Conservation (phyloP, 2,113 vertebrate species). For the Lontra canadensis region DNA sequence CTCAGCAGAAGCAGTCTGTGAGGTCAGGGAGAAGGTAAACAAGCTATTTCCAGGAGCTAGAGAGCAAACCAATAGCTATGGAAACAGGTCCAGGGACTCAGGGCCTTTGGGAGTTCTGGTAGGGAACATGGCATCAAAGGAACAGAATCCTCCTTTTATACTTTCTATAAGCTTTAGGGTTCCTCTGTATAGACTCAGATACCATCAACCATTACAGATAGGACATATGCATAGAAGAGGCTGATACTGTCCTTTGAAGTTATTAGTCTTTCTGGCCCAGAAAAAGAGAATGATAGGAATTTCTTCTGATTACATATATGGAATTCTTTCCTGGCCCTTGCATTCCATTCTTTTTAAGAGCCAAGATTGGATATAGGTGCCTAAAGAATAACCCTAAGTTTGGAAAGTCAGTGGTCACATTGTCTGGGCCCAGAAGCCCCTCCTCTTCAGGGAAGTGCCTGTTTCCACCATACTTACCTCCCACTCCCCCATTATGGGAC, state of each 20-base stretch:
- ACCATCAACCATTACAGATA: background rate
- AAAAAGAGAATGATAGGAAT: background rate
- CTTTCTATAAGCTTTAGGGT: background rate
- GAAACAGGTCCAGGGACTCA: background rate
- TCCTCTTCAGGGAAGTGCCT: background rate
- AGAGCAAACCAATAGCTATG: background rate
- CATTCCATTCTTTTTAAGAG: background rate
- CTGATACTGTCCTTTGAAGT: background rate
- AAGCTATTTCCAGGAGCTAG: constrained; percentile 25
- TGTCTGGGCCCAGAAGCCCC: background rate
- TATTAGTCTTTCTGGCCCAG: background rate
- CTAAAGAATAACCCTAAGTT: background rate
- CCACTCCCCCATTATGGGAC: background rate
- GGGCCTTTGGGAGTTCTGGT: background rate
- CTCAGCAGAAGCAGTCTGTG: constrained; percentile 30
- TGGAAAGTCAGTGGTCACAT: background rate
- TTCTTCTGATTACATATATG: background rate
- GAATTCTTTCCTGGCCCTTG: background rate
- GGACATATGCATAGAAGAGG: background rate
- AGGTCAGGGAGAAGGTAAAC: background rate
- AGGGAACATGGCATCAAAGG: background rate
- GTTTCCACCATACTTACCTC: background rate
- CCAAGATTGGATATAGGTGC: background rate
- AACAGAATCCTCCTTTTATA: background rate
- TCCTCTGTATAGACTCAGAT: background rate